Conservation (phyloP, 2,113 vertebrate genomes). For the Ursus arctos region DNA sequence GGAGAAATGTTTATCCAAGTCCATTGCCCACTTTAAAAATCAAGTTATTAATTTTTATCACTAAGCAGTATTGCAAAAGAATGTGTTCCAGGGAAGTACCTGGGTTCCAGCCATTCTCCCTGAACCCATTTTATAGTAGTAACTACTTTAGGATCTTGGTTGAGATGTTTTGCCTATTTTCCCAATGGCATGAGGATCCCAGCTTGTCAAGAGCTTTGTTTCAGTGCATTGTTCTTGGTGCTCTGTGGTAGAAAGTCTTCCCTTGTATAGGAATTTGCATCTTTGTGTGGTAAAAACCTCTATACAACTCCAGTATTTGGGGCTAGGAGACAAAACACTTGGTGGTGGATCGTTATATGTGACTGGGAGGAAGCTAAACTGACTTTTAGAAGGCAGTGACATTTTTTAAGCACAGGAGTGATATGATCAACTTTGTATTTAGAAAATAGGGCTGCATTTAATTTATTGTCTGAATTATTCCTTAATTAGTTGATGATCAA, state of each 20-base stretch:
- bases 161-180: background rate
- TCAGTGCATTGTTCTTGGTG: background rate
- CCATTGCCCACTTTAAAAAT: background rate
- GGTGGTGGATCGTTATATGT: background rate
- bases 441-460: conserved; percentile 13
- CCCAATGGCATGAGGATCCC: background rate
- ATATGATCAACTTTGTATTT: conserved; percentile 17
- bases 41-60: background rate
- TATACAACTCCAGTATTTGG: background rate
- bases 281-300: background rate
- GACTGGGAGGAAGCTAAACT: background rate
- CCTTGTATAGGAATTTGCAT: background rate
- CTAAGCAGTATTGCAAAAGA: background rate
- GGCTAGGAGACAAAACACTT: background rate
- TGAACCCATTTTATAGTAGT: background rate
- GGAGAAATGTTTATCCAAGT: background rate
- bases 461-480: conserved; percentile 14
- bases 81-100: background rate
- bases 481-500: conserved; percentile 43
- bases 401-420: background rate
- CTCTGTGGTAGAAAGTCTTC: background rate
- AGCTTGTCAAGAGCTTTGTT: background rate
- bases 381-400: conserved; percentile 37
- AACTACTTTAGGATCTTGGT: background rate
- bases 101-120: background rate